These are phyloP conservation scores for Pteruthius melanotis DNA, from an alignment of 2,113 vertebrate species.

Conservation along the genomic window DNA sequence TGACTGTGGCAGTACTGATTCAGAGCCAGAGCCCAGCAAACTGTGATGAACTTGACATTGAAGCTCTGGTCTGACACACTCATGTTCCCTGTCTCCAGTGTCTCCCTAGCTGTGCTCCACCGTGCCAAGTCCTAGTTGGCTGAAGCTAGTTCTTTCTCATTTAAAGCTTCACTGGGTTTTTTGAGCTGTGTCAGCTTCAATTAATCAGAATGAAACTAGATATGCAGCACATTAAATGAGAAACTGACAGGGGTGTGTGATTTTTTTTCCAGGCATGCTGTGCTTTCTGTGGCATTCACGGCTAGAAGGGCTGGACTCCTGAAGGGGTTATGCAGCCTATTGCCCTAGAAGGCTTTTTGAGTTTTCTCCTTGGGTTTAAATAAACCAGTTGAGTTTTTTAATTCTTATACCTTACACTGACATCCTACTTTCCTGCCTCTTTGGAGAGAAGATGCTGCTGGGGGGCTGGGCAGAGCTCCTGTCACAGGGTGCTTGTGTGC, in stretches of 20 bases:
- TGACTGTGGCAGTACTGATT: neutral
- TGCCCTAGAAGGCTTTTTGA: neutral
- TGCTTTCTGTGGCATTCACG: neutral
- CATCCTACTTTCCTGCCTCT: neutral
- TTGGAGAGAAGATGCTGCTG: neutral
- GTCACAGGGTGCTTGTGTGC: neutral
- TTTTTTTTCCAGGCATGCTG: neutral
- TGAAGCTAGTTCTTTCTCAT: constrained; percentile 2
- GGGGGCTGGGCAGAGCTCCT: neutral
- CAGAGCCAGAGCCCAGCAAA: neutral
- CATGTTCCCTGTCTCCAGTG: neutral
- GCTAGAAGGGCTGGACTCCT: neutral
- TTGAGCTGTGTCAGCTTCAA: neutral
- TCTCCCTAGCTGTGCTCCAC: neutral
- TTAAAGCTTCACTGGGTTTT: constrained; percentile 28
- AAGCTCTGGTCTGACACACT: neutral
- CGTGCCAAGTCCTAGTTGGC: neutral
- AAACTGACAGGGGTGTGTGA: neutral
- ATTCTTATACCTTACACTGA: neutral
- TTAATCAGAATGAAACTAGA: constrained; percentile 29
- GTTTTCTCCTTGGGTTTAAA: neutral
- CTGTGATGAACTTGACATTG: neutral
- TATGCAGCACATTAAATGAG: neutral
- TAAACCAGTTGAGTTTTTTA: neutral
- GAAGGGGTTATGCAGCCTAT: neutral